Evolutionary conservation across 2,888 invertebrate genomes (phyloP).

Genomic region (Xiphydria camelus): DNA sequence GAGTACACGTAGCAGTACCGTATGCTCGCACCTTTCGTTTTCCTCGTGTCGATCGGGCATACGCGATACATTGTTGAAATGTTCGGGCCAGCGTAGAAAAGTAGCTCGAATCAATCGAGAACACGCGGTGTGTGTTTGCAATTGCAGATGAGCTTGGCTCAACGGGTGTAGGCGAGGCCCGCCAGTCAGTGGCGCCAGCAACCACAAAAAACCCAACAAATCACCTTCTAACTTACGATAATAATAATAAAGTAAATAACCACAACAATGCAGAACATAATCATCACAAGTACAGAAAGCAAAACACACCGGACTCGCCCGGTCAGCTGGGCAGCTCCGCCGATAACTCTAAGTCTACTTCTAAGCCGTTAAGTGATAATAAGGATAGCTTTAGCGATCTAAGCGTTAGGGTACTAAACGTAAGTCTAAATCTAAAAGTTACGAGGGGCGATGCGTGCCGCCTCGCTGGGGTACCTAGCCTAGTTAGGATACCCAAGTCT

Average conservation of each 20-base stretch:
- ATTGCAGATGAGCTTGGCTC: slow-evolving; percentile 54
- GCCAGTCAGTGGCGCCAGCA: slow-evolving; percentile 55
- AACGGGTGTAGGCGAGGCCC: slow-evolving; percentile 54
- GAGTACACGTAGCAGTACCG: too few species aligned
- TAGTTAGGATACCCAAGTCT: slow-evolving; percentile 60
- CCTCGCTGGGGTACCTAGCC: slow-evolving; percentile 57
- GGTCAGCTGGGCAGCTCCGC: slow-evolving; percentile 54
- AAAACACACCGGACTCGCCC: slow-evolving; percentile 50
- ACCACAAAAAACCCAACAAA: slow-evolving; percentile 55
- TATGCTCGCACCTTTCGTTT: too few species aligned
- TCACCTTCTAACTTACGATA: slow-evolving; percentile 55
- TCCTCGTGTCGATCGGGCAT: too few species aligned
- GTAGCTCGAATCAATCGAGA: too few species aligned
- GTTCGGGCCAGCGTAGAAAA: too few species aligned
- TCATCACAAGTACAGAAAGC: slow-evolving; percentile 57
- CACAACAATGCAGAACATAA: slow-evolving; percentile 57
- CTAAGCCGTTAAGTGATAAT: slow-evolving; percentile 59
- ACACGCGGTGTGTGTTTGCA: slow-evolving; percentile 8
- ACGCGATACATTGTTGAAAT: too few species aligned
- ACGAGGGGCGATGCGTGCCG: slow-evolving; percentile 47
- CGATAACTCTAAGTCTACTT: slow-evolving; percentile 58
- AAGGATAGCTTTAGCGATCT: slow-evolving; percentile 57
- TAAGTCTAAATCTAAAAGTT: slow-evolving; percentile 53
- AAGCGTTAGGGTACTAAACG: slow-evolving; percentile 57
- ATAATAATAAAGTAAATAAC: slow-evolving; percentile 53